Evolutionary conservation across 2,888 invertebrate species (phyloP).

Genomic region (Coremacera marginata): DNA sequence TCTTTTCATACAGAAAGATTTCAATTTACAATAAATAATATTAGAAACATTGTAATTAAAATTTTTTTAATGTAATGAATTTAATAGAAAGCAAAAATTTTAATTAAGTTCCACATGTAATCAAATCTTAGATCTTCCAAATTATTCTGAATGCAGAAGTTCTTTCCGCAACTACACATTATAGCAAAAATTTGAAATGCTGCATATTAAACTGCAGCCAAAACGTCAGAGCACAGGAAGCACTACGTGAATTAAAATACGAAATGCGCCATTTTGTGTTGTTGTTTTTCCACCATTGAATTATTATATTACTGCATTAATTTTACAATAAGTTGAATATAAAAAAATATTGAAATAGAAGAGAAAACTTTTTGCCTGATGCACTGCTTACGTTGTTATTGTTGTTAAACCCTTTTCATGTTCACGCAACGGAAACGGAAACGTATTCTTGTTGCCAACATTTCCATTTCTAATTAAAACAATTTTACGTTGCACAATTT

Average conservation of each 20-base stretch:
- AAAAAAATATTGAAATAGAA: neutral
- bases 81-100: neutral
- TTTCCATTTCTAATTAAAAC: constrained; percentile 31
- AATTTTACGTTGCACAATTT: neutral
- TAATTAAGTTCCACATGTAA: neutral
- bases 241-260: neutral
- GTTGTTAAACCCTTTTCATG: constrained; percentile 11
- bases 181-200: neutral
- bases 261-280: too few relatives aligned
- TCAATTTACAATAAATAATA: too few relatives aligned
- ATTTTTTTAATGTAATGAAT: neutral
- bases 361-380: too few relatives aligned
- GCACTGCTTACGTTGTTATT: neutral
- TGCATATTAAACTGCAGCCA: neutral
- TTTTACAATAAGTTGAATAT: neutral
- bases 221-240: neutral
- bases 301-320: neutral
- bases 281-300: neutral
- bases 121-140: neutral
- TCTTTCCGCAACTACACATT: neutral
- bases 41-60: too few relatives aligned
- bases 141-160: neutral
- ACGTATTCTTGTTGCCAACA: neutral
- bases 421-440: constrained; percentile 4
- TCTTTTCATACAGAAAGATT: too few relatives aligned